Base-by-base conservation (phyloP, 2,797 vertebrate genomes). In the Cephalopachus bancanus region DNA sequence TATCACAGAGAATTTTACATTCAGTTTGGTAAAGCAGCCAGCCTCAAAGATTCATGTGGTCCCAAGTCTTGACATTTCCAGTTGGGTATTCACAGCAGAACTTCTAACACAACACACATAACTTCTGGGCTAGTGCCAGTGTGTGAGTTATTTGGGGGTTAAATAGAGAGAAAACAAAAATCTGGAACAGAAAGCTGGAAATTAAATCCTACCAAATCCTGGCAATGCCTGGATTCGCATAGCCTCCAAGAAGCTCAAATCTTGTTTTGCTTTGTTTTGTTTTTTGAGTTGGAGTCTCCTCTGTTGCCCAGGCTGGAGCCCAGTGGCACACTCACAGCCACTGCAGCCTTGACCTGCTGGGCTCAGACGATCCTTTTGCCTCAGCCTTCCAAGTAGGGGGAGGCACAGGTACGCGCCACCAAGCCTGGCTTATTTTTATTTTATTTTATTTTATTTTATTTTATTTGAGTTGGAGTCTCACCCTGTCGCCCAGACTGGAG, bases 171-270 rank as follows among this genome's bases (percentile, higher is more conserved):
- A 87, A 95, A 69, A 62, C 44, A 84, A 69, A 59, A 62, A 62
- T 87, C 67, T 69, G 59, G 15, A 83, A 69, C 55, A 74, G 33
- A 89, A 83, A 44, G 14, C 10, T 49, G 49, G n/a, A 17, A 60
- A 83, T 89, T 79, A 16, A 95, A 19, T 86, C 28, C 11, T 26
- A 86, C 14, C 6, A 14, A 78, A 87, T 49, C 49, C 28, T 57
- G 75, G 28, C 51, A 83, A 83, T 65, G 55, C 22, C 51, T 84
- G 26, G 15, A 86, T 16, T 51, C 22, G 9, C 6, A 11, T 5
- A 64, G 28, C 83, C 96, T 86, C 85, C 74, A 65, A 57, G 67
- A 89, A 83, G 78, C 71, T 81, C 33, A 90, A 86, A 87, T 53
- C 4, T 6, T 85, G 33, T 74, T 81, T 44, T 44, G 44, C 6